A percentile compares a stretch with the other conserved stretches of the same genome.
Conservation (phyloP, 2,113 vertebrate species). For the Sinocyclocheilus anshuiensis region DNA sequence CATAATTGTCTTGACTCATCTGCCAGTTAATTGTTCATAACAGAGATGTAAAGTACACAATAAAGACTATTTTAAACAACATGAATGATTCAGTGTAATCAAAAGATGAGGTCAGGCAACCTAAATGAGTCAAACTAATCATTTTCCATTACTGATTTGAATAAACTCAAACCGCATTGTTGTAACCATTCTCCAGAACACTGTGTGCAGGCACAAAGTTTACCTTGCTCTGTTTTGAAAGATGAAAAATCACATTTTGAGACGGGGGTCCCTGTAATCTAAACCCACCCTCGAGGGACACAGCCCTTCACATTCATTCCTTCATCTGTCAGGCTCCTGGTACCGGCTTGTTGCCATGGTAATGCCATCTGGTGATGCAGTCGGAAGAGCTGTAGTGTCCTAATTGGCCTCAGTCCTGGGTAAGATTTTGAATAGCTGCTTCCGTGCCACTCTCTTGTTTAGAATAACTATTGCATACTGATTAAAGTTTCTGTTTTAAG, state of each 20-base stretch:
- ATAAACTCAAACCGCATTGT: neutral
- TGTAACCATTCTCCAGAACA: neutral
- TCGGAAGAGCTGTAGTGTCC: conserved; percentile 10
- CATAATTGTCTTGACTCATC: neutral
- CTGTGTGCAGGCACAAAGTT: neutral
- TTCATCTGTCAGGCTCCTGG: conserved; percentile 45
- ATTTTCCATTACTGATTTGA: neutral
- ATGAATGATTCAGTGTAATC: neutral
- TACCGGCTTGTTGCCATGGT: conserved; percentile 55
- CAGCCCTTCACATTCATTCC: conserved; percentile 16
- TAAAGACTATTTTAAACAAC: neutral
- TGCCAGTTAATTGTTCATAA: neutral
- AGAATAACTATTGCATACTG: neutral
- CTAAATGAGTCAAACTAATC: neutral
- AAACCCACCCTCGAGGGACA: conserved; percentile 6
- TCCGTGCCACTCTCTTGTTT: conserved; percentile 1
- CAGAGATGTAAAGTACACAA: neutral
- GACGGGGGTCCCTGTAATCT: conserved; percentile 12
- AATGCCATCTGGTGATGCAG: conserved; percentile 42
- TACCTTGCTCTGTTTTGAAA: neutral
- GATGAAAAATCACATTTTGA: conserved; percentile 11
- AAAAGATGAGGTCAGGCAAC: neutral
- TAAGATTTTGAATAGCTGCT: conserved; percentile 18
- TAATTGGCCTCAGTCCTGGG: conserved; percentile 12
- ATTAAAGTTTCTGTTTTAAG: neutral